These are phyloP conservation scores for Nebria ingens DNA, from an alignment of 1,140 invertebrate genomes.

Conservation along the genomic window DNA sequence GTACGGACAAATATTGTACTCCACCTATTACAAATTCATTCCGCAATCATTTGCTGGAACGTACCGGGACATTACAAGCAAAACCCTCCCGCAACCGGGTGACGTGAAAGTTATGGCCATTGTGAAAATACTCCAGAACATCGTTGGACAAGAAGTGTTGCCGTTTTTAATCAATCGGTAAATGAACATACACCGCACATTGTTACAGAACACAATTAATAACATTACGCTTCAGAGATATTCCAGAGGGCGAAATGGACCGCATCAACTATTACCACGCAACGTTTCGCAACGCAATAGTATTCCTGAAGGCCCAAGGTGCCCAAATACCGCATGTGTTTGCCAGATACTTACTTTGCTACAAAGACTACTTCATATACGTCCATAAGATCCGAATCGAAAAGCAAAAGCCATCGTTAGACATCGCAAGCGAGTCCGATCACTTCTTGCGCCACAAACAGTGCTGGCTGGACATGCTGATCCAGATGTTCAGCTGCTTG, in stretches of 20 bases:
- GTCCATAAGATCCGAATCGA: constrained; percentile 6
- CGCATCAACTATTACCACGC: constrained; percentile 19
- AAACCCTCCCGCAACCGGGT: neutral
- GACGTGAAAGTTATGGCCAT: neutral
- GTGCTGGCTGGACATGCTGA: constrained; percentile 34
- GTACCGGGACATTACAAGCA: neutral
- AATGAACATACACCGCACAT: too few relatives aligned
- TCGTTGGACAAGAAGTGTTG: neutral
- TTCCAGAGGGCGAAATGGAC: constrained; percentile 17
- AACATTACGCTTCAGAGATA: neutral
- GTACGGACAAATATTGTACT: constrained; percentile 18
- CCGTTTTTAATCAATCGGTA: neutral
- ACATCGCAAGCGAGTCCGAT: constrained; percentile 11
- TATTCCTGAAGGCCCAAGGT: constrained; percentile 26
- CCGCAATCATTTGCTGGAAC: constrained; percentile 12
- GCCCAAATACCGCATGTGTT: constrained; percentile 26
- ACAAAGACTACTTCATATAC: constrained; percentile 26
- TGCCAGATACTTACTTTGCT: constrained; percentile 28
- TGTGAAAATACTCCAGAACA: neutral
- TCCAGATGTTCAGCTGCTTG: constrained; percentile 33
- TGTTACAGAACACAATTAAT: neutral
- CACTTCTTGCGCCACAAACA: constrained; percentile 30
- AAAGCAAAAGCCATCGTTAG: neutral
- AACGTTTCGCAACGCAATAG: constrained; percentile 24
- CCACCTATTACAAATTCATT: constrained; percentile 16